phyloP scores from a whole-genome alignment of 2,888 invertebrate species.

The Leucoma salicis region DNA sequence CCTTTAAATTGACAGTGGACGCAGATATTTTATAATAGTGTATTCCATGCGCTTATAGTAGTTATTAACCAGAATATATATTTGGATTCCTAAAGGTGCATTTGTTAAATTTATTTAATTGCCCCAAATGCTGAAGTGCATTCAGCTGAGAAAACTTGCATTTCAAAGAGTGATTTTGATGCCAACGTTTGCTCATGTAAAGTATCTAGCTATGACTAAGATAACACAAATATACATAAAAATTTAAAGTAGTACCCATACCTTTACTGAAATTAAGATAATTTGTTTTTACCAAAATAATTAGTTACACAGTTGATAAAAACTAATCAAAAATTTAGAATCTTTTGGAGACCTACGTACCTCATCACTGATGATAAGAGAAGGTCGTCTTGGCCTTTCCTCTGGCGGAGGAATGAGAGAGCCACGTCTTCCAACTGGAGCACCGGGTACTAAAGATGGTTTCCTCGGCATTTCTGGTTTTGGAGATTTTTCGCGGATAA shows the following conservation, averaged over 20 bases:
- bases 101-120: slow-evolving; percentile 16
- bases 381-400: slow-evolving; percentile 92
- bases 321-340: slow-evolving; percentile 10
- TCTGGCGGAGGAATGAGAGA: slow-evolving; percentile 95
- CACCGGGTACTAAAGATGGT: slow-evolving; percentile 86
- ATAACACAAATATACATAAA: slow-evolving; percentile 51
- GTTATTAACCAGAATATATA: slow-evolving; percentile 29
- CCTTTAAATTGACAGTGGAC: not conserved
- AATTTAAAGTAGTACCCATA: slow-evolving; percentile 53
- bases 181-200: slow-evolving; percentile 35
- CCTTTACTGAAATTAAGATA: slow-evolving; percentile 54
- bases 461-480: slow-evolving; percentile 85
- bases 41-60: not conserved
- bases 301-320: slow-evolving; percentile 26
- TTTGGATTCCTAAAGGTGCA: slow-evolving; percentile 20
- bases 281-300: slow-evolving; percentile 38
- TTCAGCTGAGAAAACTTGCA: slow-evolving; percentile 23
- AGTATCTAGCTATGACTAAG: slow-evolving; percentile 32
- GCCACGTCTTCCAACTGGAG: slow-evolving; percentile 83
- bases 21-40: not conserved
- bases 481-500: slow-evolving; percentile 90
- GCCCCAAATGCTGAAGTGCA: slow-evolving; percentile 24
- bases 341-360: slow-evolving; percentile 79
- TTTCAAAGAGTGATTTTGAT: slow-evolving; percentile 40
- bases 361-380: slow-evolving; percentile 96